Conservation (phyloP, 2,888 invertebrate genomes). For the Drosophila barbarae region DNA sequence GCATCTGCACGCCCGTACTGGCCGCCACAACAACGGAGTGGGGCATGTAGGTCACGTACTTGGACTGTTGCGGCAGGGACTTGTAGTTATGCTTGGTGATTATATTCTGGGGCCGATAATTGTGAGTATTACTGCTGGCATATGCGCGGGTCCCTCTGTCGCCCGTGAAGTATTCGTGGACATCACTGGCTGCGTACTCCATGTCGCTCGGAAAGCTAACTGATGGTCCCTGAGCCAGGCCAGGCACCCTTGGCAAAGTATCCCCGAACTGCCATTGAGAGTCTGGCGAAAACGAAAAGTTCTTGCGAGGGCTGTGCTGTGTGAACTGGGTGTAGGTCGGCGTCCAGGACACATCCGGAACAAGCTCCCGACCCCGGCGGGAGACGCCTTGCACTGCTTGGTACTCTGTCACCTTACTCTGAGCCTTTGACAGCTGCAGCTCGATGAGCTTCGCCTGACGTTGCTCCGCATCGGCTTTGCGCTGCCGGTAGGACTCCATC, state of each 20-base stretch:
- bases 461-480: conserved; percentile 62
- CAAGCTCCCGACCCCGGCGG: conserved; percentile 49
- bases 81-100: conserved; percentile 73
- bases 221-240: conserved; percentile 44
- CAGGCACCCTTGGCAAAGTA: conserved; percentile 48
- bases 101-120: conserved; percentile 64
- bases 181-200: conserved; percentile 58
- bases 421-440: conserved; percentile 67
- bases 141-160: conserved; percentile 56
- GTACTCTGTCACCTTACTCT: conserved; percentile 53
- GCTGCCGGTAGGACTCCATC: conserved; percentile 60
- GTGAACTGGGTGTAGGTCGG: conserved; percentile 42
- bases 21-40: conserved; percentile 69
- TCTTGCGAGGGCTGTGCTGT: conserved; percentile 36
- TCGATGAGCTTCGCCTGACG: conserved; percentile 68
- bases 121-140: conserved; percentile 30
- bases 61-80: conserved; percentile 52
- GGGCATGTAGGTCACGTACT: conserved; percentile 63
- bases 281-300: conserved; percentile 54
- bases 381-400: conserved; percentile 32
- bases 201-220: conserved; percentile 56
- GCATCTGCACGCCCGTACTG: conserved; percentile 59
- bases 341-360: conserved; percentile 42
- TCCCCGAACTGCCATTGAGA: conserved; percentile 67
- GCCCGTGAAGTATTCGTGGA: conserved; percentile 41